Conservation (phyloP, 2,113 vertebrate species). For the Synchiropus splendidus region DNA sequence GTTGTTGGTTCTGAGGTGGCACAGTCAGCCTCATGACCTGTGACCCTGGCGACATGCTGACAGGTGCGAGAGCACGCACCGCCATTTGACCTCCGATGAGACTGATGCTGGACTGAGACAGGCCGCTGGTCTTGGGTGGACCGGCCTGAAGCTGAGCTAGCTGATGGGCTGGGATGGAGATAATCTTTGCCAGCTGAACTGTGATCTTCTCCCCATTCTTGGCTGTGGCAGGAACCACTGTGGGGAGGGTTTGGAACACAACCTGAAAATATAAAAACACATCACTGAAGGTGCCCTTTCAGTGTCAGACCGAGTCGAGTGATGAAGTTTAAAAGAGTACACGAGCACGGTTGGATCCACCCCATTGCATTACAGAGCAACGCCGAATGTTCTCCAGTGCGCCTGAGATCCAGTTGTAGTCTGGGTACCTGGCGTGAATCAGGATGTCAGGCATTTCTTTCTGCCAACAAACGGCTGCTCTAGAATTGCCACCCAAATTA, state of each 20-base stretch:
- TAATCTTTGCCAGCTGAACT: slow-evolving; percentile 94
- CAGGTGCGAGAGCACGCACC: slow-evolving; percentile 79
- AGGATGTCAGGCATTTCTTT: too few relatives aligned
- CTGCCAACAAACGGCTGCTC: too few relatives aligned
- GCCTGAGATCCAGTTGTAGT: too few relatives aligned
- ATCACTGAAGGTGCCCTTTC: too few relatives aligned
- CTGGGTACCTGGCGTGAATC: too few relatives aligned
- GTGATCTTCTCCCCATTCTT: slow-evolving; percentile 95
- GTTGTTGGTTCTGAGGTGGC: slow-evolving; percentile 72
- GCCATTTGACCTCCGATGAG: slow-evolving; percentile 81
- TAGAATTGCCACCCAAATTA: too few relatives aligned
- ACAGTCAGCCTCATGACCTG: slow-evolving; percentile 87
- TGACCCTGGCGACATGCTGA: slow-evolving; percentile 75
- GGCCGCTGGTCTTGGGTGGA: slow-evolving; percentile 58
- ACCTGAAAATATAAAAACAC: slow-evolving; percentile 64
- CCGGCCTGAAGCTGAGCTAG: slow-evolving; percentile 78
- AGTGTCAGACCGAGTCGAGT: too few relatives aligned
- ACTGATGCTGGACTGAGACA: slow-evolving; percentile 68
- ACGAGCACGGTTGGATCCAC: too few relatives aligned
- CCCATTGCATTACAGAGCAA: too few relatives aligned
- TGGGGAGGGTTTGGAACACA: slow-evolving; percentile 93
- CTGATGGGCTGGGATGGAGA: slow-evolving; percentile 90
- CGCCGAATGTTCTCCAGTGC: too few relatives aligned
- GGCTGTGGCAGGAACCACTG: slow-evolving; percentile 79
- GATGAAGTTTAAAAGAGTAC: too few relatives aligned